Conservation (phyloP, 2,797 vertebrate species). For the Gambelia wislizenii region DNA sequence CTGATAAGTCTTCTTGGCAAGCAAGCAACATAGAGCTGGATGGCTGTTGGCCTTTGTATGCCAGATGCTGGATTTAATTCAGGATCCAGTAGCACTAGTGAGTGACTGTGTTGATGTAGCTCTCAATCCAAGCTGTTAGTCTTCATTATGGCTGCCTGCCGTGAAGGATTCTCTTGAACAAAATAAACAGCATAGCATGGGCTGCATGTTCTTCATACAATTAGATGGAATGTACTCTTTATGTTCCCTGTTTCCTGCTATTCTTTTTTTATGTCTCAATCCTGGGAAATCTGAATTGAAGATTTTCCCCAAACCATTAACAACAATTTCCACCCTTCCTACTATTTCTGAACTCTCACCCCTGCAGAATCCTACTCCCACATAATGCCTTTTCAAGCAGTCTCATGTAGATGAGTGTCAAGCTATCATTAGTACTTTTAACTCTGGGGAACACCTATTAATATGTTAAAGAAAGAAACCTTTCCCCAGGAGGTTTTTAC, state of each 20-base stretch:
- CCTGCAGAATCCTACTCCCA: slow-evolving; percentile 19
- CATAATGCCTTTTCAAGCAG: slow-evolving; percentile 21
- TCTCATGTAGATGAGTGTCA: neutral
- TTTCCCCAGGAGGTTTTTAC: slow-evolving; percentile 15
- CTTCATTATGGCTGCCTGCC: neutral
- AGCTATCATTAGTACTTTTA: neutral
- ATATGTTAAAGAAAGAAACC: slow-evolving; percentile 24
- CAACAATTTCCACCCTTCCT: slow-evolving; percentile 8
- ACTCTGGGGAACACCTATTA: slow-evolving; percentile 25
- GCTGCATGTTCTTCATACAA: neutral
- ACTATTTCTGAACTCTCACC: slow-evolving; percentile 10
- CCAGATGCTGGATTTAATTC: neutral
- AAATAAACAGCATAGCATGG: neutral
- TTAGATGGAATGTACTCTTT: slow-evolving; percentile 9
- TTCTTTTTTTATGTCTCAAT: slow-evolving; percentile 5
- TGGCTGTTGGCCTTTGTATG: neutral
- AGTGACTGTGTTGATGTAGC: neutral
- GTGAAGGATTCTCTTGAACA: neutral
- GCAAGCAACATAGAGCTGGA: neutral
- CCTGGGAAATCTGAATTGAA: slow-evolving; percentile 17
- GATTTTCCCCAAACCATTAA: slow-evolving; percentile 6
- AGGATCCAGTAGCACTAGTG: neutral
- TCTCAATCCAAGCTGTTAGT: neutral
- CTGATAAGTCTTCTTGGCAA: neutral
- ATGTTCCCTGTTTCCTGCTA: slow-evolving; percentile 9